A percentile compares a stretch with the other conserved stretches of the same genome.
These are phyloP conservation scores for Pipa parva DNA, from an alignment of 2,113 vertebrate species.

Conservation along the genomic window DNA sequence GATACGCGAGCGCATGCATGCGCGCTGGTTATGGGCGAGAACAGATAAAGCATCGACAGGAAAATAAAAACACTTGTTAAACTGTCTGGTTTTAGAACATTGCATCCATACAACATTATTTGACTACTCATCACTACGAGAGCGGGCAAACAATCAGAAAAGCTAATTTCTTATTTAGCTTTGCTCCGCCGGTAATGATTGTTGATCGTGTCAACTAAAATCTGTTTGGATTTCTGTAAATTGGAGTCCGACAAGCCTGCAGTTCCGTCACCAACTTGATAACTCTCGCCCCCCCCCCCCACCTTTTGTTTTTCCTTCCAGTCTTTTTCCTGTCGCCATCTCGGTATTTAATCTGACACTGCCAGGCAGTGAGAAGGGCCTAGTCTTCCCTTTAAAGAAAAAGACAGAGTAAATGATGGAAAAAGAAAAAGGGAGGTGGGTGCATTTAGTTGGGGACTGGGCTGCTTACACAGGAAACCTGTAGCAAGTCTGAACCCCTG, in stretches of 20 bases:
- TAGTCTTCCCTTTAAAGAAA: slow-evolving; percentile 84
- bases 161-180: slow-evolving; percentile 91
- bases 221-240: slow-evolving; percentile 91
- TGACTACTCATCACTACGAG: slow-evolving; percentile 83
- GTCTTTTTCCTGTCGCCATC: slow-evolving; percentile 99
- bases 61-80: slow-evolving; percentile 68
- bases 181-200: slow-evolving; percentile 87
- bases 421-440: slow-evolving; percentile 60
- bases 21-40: too few relatives aligned
- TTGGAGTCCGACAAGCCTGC: slow-evolving; percentile 94
- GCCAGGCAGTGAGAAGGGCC: slow-evolving; percentile 89
- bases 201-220: slow-evolving; percentile 87
- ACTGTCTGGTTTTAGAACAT: slow-evolving; percentile 71
- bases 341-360: slow-evolving; percentile 98
- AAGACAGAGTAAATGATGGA: slow-evolving; percentile 49
- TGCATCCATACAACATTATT: slow-evolving; percentile 76
- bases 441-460: slow-evolving; percentile 73
- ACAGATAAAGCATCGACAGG: too few relatives aligned
- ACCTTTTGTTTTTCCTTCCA: slow-evolving; percentile 94
- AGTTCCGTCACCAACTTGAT: slow-evolving; percentile 92
- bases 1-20: too few relatives aligned
- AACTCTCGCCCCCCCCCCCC: slow-evolving; percentile 84
- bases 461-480: slow-evolving; percentile 87
- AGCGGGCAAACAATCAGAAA: slow-evolving; percentile 85
- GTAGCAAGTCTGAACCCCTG: slow-evolving; percentile 80